Conservation (phyloP, 2,797 vertebrate species). For the Nannoperca australis region DNA sequence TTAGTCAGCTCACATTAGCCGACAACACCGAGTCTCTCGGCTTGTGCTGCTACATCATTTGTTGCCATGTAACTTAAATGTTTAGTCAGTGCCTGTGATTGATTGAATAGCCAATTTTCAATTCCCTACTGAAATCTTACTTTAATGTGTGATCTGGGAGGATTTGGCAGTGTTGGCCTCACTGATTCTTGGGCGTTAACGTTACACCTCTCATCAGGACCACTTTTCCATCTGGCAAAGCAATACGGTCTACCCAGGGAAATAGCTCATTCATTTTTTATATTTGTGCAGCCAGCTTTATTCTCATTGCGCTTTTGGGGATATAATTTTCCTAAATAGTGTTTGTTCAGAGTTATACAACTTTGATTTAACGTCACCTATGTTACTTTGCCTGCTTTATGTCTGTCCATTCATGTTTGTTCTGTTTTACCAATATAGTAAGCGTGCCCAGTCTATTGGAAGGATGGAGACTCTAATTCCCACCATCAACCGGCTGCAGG, state of each 20-base stretch:
- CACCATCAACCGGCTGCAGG: constrained; percentile 88
- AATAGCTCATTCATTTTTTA: neutral
- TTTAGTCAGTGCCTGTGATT: neutral
- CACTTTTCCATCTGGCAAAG: constrained; percentile 23
- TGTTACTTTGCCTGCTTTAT: neutral
- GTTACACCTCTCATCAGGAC: constrained; percentile 74
- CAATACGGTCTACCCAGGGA: neutral
- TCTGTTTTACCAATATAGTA: constrained; percentile 10
- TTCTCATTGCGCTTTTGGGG: neutral
- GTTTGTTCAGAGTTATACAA: neutral
- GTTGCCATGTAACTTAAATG: neutral
- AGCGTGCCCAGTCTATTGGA: constrained; percentile 25
- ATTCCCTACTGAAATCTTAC: neutral
- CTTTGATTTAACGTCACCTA: neutral
- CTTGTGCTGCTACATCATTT: neutral
- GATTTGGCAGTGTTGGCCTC: neutral
- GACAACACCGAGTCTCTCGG: neutral
- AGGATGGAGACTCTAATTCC: constrained; percentile 89
- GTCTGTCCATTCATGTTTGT: neutral
- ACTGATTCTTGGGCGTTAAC: constrained; percentile 33
- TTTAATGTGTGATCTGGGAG: neutral
- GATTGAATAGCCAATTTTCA: neutral
- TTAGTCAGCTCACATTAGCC: constrained; percentile 38
- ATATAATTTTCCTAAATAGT: neutral
- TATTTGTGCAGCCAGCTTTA: neutral